Evolutionary conservation across 2,113 vertebrate genomes (phyloP).

Genomic region (Hymenochirus boettgeri): DNA sequence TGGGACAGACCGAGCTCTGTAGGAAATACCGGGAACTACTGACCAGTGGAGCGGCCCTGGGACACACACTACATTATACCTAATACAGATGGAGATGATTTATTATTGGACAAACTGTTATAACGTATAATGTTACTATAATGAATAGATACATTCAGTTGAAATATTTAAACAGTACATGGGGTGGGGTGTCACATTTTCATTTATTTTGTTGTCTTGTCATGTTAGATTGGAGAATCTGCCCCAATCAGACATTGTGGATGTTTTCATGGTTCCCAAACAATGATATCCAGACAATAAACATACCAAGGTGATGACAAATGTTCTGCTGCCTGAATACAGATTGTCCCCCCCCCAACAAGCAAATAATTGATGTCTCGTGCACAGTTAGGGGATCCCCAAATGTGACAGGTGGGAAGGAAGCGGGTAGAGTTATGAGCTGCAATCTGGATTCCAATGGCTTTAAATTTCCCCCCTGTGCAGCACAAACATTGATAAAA

Average conservation of each 20-base stretch:
- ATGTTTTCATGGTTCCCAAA: constrained; percentile 33
- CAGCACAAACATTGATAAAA: constrained; percentile 62
- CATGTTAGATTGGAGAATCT: too few species aligned
- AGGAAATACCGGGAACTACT: too few species aligned
- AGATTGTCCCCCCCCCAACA: constrained; percentile 49
- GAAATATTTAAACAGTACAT: too few species aligned
- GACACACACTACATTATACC: too few species aligned
- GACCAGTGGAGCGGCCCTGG: too few species aligned
- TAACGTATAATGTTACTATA: too few species aligned
- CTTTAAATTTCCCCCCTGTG: constrained; percentile 64
- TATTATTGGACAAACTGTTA: too few species aligned
- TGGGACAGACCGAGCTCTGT: too few species aligned
- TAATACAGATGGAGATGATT: too few species aligned
- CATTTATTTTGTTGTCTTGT: too few species aligned
- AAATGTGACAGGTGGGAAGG: constrained; percentile 67
- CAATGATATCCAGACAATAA: constrained; percentile 57
- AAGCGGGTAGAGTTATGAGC: constrained; percentile 68
- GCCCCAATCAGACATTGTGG: not conserved
- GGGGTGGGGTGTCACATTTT: too few species aligned
- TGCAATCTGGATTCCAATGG: constrained; percentile 71
- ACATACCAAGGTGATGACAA: constrained; percentile 51
- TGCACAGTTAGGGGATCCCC: constrained; percentile 61
- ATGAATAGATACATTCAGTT: too few species aligned
- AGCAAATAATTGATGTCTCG: constrained; percentile 54
- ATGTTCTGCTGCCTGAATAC: constrained; percentile 57